These are phyloP conservation scores for Eristalis pertinax DNA, from an alignment of 2,888 invertebrate species.

Conservation along the genomic window DNA sequence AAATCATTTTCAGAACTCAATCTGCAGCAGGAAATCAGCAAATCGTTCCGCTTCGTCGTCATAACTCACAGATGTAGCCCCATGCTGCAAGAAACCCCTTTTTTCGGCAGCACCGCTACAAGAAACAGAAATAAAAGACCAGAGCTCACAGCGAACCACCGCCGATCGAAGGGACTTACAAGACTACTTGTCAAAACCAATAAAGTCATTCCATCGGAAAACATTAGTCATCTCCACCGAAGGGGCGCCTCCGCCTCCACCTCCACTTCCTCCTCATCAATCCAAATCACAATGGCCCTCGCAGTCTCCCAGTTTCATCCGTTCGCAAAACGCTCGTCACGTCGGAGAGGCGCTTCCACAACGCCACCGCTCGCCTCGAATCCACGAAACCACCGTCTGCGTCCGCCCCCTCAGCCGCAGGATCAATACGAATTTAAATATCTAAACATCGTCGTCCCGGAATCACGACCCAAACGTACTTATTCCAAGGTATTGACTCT, in stretches of 20 bases:
- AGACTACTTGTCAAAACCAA: constrained; percentile 1
- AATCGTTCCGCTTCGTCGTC: neutral
- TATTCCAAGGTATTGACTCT: constrained; percentile 70
- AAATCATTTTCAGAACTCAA: neutral
- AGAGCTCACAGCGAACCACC: neutral
- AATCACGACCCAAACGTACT: constrained; percentile 69
- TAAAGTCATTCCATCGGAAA: neutral
- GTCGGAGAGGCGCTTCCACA: neutral
- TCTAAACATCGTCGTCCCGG: constrained; percentile 62
- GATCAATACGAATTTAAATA: constrained; percentile 67
- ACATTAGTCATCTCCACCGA: neutral
- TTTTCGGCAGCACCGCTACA: neutral
- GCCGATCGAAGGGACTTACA: neutral
- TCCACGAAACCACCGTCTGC: constrained; percentile 21
- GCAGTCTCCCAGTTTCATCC: neutral
- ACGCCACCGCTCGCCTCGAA: neutral
- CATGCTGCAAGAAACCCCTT: neutral
- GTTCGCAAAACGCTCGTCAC: neutral
- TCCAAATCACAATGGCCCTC: neutral
- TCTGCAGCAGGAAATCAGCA: constrained; percentile 1
- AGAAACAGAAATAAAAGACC: neutral
- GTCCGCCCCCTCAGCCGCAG: constrained; percentile 21
- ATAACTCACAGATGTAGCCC: neutral
- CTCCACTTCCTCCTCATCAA: neutral
- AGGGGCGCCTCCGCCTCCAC: neutral